phyloP scores from a whole-genome alignment of 2,113 vertebrate genomes.

The Stigmatopora nigra region DNA sequence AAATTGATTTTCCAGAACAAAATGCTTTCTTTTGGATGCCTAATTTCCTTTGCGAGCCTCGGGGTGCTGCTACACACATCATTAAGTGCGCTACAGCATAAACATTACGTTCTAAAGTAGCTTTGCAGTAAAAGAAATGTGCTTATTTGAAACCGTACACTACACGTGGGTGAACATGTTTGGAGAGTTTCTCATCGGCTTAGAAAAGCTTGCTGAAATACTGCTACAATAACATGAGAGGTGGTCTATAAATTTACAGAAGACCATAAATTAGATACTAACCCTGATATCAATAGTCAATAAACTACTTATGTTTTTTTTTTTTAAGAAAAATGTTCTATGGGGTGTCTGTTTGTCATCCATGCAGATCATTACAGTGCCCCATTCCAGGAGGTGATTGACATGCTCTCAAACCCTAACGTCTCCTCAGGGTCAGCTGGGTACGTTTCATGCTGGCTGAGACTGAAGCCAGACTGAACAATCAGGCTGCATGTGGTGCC shows the following conservation, averaged over 20 bases:
- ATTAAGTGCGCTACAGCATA: slow-evolving; percentile 50
- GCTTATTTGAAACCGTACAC: slow-evolving; percentile 45
- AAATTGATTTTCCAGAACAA: slow-evolving; percentile 65
- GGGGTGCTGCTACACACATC: slow-evolving; percentile 54
- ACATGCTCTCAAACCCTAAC: slow-evolving; percentile 38
- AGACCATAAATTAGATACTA: slow-evolving; percentile 54
- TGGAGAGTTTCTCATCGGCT: slow-evolving; percentile 49
- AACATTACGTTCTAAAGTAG: slow-evolving; percentile 45
- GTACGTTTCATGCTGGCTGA: slow-evolving; percentile 40
- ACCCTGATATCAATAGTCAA: slow-evolving; percentile 35
- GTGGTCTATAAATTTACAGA: slow-evolving; percentile 54
- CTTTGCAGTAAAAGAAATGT: slow-evolving; percentile 25
- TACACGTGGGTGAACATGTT: slow-evolving; percentile 50
- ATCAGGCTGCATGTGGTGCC: slow-evolving; percentile 52
- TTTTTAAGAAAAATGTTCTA: slow-evolving; percentile 56
- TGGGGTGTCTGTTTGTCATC: slow-evolving; percentile 45
- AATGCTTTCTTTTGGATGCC: slow-evolving; percentile 62
- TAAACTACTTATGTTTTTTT: slow-evolving; percentile 51
- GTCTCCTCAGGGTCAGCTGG: slow-evolving; percentile 49
- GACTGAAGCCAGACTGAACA: slow-evolving; percentile 52
- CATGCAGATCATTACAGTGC: neutral
- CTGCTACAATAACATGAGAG: slow-evolving; percentile 64
- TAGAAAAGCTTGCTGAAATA: slow-evolving; percentile 58
- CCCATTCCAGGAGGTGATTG: slow-evolving; percentile 16
- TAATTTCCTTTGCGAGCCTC: slow-evolving; percentile 62